Evolutionary conservation across 2,797 vertebrate genomes (phyloP), one percentile per base, ranked within the genome.

Genomic region (Poliocrania exsul): DNA sequence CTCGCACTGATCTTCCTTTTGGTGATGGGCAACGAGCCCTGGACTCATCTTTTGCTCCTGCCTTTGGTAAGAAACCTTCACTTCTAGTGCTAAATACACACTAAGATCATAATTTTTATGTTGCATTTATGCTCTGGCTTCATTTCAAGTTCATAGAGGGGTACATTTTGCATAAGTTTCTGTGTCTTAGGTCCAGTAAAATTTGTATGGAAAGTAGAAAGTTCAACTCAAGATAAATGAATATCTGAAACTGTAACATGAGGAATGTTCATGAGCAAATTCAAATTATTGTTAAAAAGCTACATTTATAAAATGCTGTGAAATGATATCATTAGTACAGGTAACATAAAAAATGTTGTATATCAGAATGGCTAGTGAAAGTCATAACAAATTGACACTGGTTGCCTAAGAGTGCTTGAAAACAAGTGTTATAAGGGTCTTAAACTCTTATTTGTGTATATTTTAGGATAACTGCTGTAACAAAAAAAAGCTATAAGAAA

Each of bases 1-100:
- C 98, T 85, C 98, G 98, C 28, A 40, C 96, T 94, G 98, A 98
- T 94, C 98, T 98, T 95, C 98, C 98, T 72, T 97, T 95, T 96
- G 98, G 98, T 81, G 97, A 98, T 81, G 94, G 97, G 50, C 98
- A 97, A 11, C 96, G 95, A 60, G 62, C 95, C 7, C 19, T 97
- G 78, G 98, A 98, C 50, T 88, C 97, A 57, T 65, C 95, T 17
- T 82, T 98, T 97, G 75, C 97, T 91, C n/a, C 97, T 81, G 85
- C 97, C 74, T 98, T 97, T 95, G 98, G 98, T 99, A 98, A 98
- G 98, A 96, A 96, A 79, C 6, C 17, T 85, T 96, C 9, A 11
- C 18, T 95, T 92, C 64, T 91, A 71, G 5, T 58, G n/a, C 28
- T 93, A 84, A 89, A 88, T 53, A 42, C 6, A 28, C 25, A 25